Conservation (phyloP, 2,888 invertebrate genomes). For the Colletes collaris region DNA sequence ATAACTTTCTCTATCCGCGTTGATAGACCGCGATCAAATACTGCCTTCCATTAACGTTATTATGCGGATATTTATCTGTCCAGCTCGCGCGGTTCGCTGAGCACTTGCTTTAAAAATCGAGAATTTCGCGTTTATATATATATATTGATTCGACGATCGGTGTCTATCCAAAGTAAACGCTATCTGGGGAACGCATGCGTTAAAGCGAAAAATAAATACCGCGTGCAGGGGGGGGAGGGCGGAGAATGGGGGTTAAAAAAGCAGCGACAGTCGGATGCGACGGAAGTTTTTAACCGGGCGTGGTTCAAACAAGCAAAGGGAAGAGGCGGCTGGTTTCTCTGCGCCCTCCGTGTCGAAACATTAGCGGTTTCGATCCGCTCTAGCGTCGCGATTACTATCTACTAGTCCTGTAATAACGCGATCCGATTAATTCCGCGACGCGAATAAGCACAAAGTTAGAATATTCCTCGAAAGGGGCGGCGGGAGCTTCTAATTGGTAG, state of each 20-base stretch:
- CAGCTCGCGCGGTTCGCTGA: conserved; percentile 16
- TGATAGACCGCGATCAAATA: conserved; percentile 59
- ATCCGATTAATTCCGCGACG: too few relatives aligned
- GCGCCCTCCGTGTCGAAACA: conserved; percentile 41
- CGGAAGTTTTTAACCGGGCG: conserved; percentile 67
- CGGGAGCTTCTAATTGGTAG: too few relatives aligned
- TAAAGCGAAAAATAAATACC: conserved; percentile 53
- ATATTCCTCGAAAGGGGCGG: too few relatives aligned
- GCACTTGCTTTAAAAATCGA: conserved; percentile 31
- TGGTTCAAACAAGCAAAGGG: conserved; percentile 36
- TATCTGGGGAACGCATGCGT: conserved; percentile 27
- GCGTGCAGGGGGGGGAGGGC: conserved; percentile 2
- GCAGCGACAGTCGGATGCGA: conserved; percentile 58
- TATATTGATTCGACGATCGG: conserved; percentile 17
- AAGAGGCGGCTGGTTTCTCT: conserved; percentile 56
- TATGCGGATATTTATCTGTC: conserved; percentile 52
- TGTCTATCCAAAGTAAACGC: conserved; percentile 6
- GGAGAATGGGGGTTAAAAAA: conserved; percentile 46
- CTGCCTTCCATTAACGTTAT: conserved; percentile 72
- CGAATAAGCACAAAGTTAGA: too few relatives aligned
- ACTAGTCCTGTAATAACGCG: too few relatives aligned
- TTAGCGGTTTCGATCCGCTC: too few relatives aligned
- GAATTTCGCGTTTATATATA: conserved; percentile 29
- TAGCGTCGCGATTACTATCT: too few relatives aligned
- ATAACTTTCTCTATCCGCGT: conserved; percentile 31